Percentiles rank a stretch among this genome's conserved stretches.
phyloP scores from a whole-genome alignment of 2,797 vertebrate genomes.

The Chromis chromis region DNA sequence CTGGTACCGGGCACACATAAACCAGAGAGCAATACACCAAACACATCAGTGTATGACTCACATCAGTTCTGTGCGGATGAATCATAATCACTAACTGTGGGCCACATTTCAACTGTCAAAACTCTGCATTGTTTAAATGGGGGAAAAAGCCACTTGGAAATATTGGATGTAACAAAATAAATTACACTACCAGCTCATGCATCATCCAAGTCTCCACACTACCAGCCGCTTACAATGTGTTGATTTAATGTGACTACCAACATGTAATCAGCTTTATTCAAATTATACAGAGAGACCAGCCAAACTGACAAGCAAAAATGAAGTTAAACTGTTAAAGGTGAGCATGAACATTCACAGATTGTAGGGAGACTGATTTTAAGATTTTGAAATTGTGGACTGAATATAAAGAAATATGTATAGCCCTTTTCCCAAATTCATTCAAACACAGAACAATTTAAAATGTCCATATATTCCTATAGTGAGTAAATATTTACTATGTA shows the following conservation, averaged over 20 bases:
- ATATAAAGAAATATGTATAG: conserved; percentile 3
- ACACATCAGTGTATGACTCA: conserved; percentile 51
- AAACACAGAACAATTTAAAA: not conserved
- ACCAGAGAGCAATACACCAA: conserved; percentile 27
- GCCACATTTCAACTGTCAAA: conserved; percentile 54
- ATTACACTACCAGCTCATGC: conserved; percentile 12
- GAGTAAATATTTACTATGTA: conserved; percentile 5
- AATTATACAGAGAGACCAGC: conserved; percentile 3
- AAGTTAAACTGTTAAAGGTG: not conserved
- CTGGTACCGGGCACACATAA: conserved; percentile 41
- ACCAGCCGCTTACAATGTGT: conserved; percentile 18
- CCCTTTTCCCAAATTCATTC: not conserved
- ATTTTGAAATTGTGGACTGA: not conserved
- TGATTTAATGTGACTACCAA: conserved; percentile 41
- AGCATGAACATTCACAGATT: conserved; percentile 2
- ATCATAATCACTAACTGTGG: conserved; percentile 44
- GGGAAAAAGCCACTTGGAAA: not conserved
- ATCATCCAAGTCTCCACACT: not conserved
- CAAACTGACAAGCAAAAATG: conserved; percentile 16
- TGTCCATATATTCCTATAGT: too few relatives aligned
- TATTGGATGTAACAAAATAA: conserved; percentile 8
- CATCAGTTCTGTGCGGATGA: conserved; percentile 40
- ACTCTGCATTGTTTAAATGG: conserved; percentile 17
- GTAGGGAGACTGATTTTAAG: not conserved
- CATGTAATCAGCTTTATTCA: conserved; percentile 35